Conservation (phyloP, 2,113 vertebrate genomes). For the Larimichthys polyactis region DNA sequence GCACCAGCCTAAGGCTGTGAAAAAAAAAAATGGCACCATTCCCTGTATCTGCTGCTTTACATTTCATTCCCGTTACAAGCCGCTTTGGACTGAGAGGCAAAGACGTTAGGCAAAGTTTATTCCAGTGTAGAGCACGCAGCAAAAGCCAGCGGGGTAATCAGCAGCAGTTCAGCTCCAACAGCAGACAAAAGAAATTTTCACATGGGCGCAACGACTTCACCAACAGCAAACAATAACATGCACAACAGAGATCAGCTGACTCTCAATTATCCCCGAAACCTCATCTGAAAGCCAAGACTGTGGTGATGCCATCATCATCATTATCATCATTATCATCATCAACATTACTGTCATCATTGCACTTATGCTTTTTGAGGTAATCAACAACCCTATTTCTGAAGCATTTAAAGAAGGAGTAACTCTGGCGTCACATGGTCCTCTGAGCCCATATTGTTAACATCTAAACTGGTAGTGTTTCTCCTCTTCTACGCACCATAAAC, state of each 20-base stretch:
- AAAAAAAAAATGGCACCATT: not conserved
- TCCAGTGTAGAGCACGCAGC: slow-evolving; percentile 9
- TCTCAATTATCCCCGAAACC: slow-evolving; percentile 15
- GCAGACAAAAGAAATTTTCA: slow-evolving; percentile 45
- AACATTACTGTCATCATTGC: not conserved
- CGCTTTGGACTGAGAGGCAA: slow-evolving; percentile 49
- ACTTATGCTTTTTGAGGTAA: slow-evolving; percentile 14
- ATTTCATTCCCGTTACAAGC: slow-evolving; percentile 61
- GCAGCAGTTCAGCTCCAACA: slow-evolving; percentile 33
- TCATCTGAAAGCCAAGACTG: slow-evolving; percentile 6
- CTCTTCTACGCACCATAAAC: slow-evolving; percentile 63
- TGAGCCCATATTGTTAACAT: slow-evolving; percentile 39
- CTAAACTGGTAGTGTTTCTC: slow-evolving; percentile 37
- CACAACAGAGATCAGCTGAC: slow-evolving; percentile 1
- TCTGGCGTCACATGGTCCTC: not conserved
- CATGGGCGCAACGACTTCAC: slow-evolving; percentile 15
- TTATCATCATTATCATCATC: not conserved
- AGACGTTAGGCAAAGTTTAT: slow-evolving; percentile 46
- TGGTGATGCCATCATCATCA: slow-evolving; percentile 1
- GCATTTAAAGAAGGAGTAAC: slow-evolving; percentile 23
- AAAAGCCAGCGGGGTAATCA: slow-evolving; percentile 30
- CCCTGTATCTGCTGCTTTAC: slow-evolving; percentile 37
- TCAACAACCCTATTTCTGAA: slow-evolving; percentile 6
- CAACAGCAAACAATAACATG: slow-evolving; percentile 19
- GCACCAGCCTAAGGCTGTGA: not conserved